A percentile compares a stretch with the other conserved stretches of the same genome.
Evolutionary conservation across 2,113 vertebrate species (phyloP).

Genomic region (Chaenocephalus aceratus): DNA sequence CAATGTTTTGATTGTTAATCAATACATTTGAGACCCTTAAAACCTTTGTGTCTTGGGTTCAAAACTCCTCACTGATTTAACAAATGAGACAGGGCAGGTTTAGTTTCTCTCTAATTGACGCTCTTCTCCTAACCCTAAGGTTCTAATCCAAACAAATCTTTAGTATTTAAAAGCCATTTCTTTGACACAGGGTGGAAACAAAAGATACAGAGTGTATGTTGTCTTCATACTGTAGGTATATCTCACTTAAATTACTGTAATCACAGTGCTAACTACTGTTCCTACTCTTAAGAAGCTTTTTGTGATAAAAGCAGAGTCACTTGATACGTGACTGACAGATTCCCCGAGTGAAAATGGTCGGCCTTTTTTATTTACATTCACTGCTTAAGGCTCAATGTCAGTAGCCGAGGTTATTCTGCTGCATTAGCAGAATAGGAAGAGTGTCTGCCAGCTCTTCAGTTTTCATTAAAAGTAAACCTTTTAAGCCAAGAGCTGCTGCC

Average conservation of each 20-base stretch:
- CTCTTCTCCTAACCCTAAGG: constrained; percentile 1
- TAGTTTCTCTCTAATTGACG: background rate
- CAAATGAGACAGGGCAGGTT: background rate
- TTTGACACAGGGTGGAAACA: constrained; percentile 26
- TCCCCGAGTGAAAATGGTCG: constrained; percentile 50
- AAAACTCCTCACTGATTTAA: background rate
- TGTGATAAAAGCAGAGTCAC: constrained; percentile 56
- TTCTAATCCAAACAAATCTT: constrained; percentile 14
- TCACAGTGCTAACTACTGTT: constrained; percentile 33
- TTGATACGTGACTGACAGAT: constrained; percentile 65
- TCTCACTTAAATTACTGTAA: constrained; percentile 53
- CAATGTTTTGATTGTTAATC: background rate
- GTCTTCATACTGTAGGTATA: constrained; percentile 6
- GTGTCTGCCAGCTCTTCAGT: constrained; percentile 74
- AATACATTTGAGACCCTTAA: background rate
- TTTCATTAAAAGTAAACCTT: constrained; percentile 78
- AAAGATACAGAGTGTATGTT: constrained; percentile 37
- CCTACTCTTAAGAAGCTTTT: constrained; percentile 27
- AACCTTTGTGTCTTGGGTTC: background rate
- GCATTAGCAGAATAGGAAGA: constrained; percentile 70
- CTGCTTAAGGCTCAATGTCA: constrained; percentile 66
- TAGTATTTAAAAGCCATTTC: constrained; percentile 17
- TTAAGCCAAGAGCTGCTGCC: constrained; percentile 67
- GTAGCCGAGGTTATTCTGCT: constrained; percentile 70
- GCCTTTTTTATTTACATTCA: constrained; percentile 70